Evolutionary conservation across 92 coral and sea anemone species (phyloP), one percentile per base, ranked within the genome.

Genomic region (Parazoanthus atlanticus): DNA sequence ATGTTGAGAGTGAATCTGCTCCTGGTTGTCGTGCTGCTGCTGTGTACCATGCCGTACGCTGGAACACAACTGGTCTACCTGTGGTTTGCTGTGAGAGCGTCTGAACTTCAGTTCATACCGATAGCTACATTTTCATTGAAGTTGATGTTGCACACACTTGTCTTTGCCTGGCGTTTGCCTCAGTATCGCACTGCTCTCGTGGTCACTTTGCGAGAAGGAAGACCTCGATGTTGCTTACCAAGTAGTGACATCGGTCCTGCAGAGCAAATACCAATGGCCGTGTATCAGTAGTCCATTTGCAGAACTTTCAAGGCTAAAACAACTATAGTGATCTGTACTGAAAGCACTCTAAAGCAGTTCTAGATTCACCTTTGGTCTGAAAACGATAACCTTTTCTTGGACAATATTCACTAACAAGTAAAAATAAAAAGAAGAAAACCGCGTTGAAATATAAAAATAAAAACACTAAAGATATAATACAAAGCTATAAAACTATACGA

Each of bases 181-280:
- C 78, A 74, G n/a, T 74, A 74, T 33, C 78, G 78, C 78, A 16
- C 78, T 74, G 78, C 78, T 33, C 40, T 74, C 25, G 10, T 56
- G 1, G 65, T 56, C 65, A 56, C 6, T 16, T 16, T 56, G 65
- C 23, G 65, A 16, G 2, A 56, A 56, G 4, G 21, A 56, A 56
- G 6, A 56, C 25, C 65, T 16, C 65, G 65, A 56, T 56, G 65
- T 3, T 56, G 19, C 65, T 56, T 56, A 12, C 65, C 21, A 56
- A 16, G 10, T 15, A 21, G 65, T 56, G 65, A 56, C 65, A 56
- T 56, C 5, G 25, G 23, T 15, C 65, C 65, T 21, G 65, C 65
- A 56, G 25, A 56, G 25, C 65, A 56, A 56, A 2, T 56, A 16
- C 21, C 19, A 56, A 56, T 56, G 65, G 65, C 65, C 23, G 65